A percentile compares a stretch with the other conserved stretches of the same genome.
Evolutionary conservation across 2,113 vertebrate genomes (phyloP).

Genomic region (Zapornia atra): DNA sequence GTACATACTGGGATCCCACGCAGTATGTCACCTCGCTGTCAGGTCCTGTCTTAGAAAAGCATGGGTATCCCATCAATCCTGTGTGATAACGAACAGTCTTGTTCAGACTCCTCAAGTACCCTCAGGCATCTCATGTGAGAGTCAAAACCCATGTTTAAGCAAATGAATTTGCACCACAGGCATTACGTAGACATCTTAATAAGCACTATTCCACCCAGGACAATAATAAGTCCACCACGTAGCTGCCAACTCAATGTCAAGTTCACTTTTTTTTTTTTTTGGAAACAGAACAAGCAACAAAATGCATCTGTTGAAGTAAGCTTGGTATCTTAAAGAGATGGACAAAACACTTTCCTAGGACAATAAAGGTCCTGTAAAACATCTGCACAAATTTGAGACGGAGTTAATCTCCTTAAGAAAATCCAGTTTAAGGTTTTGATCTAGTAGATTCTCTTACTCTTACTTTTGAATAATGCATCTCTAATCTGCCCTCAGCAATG

Average conservation of each 20-base stretch:
- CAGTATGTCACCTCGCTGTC: background rate
- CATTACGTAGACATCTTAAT: background rate
- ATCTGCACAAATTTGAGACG: background rate
- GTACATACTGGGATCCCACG: background rate
- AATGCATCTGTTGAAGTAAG: background rate
- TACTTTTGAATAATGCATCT: background rate
- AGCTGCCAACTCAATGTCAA: background rate
- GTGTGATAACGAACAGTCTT: too few species aligned
- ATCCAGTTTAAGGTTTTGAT: background rate
- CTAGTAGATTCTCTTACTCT: background rate
- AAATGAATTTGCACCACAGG: background rate
- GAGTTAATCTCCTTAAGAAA: background rate
- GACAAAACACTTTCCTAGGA: background rate
- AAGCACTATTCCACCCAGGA: background rate
- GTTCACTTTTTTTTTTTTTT: background rate
- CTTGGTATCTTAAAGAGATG: background rate
- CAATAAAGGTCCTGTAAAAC: background rate
- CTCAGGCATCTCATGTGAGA: background rate
- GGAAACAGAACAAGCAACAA: background rate
- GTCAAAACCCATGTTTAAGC: background rate
- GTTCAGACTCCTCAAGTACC: background rate
- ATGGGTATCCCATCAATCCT: accelerated
- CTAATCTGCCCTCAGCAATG: background rate
- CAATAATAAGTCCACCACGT: background rate
- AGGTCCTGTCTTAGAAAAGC: background rate